Percentiles rank a stretch among this genome's conserved stretches.
Evolutionary conservation across 2,797 vertebrate species (phyloP).

Genomic region (Pseudochirops corinnae): DNA sequence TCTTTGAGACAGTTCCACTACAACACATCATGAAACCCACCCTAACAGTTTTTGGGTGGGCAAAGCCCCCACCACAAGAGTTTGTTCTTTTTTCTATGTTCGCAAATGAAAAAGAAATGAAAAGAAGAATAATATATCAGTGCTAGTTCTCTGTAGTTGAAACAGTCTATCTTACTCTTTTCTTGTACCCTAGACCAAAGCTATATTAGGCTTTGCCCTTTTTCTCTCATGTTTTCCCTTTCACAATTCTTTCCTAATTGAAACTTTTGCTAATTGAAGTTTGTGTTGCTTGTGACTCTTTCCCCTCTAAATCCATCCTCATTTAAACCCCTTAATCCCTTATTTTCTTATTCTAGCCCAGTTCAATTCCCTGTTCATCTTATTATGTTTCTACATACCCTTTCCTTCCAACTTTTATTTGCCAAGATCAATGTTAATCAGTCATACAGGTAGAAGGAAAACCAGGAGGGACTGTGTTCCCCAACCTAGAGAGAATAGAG

Average conservation of each 20-base stretch:
- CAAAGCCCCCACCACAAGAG: no score
- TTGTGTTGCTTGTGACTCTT: not conserved
- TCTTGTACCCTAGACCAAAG: not conserved
- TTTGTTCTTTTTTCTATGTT: not conserved
- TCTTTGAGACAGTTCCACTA: no score
- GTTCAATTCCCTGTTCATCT: not conserved
- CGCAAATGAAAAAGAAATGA: not conserved
- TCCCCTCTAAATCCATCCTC: not conserved
- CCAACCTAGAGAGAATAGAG: not conserved
- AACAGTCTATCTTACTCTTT: not conserved
- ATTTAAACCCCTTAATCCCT: not conserved
- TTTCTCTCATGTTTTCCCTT: not conserved
- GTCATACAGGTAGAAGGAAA: not conserved
- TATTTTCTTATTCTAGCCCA: not conserved
- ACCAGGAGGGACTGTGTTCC: not conserved
- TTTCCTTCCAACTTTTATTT: not conserved
- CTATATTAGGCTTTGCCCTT: not conserved
- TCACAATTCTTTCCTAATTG: not conserved
- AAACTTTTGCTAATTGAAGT: not conserved
- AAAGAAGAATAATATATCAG: not conserved
- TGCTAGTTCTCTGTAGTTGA: not conserved
- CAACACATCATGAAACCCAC: no score
- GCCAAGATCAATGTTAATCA: not conserved
- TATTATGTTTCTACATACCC: not conserved
- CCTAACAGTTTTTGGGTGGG: no score